Percentiles rank a stretch among this genome's conserved stretches.
These are phyloP conservation scores for Ischnus inquisitorius DNA, from an alignment of 2,888 invertebrate genomes.

Conservation along the genomic window DNA sequence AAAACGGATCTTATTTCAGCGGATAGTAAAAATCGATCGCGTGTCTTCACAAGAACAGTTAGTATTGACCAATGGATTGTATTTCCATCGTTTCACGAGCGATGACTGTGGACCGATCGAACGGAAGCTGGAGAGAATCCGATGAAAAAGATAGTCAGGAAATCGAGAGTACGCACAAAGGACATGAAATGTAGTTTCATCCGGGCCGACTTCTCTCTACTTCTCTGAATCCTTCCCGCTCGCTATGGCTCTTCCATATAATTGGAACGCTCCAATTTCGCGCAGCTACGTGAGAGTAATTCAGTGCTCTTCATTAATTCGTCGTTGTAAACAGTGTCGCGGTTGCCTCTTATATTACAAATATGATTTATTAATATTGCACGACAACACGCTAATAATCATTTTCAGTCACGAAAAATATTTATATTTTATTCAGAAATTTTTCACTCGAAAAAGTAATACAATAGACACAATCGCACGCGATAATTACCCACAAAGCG, in stretches of 20 bases:
- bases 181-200: background rate
- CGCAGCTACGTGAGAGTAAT: background rate
- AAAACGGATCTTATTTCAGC: background rate
- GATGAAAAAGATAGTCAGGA: slow-evolving; percentile 2
- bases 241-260: slow-evolving; percentile 2
- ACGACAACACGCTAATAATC: too few relatives aligned
- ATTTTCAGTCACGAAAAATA: too few relatives aligned
- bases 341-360: too few relatives aligned
- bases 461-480: too few relatives aligned
- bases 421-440: too few relatives aligned
- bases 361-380: too few relatives aligned
- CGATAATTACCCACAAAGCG: too few relatives aligned
- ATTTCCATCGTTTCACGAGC: background rate
- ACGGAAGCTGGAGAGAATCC: background rate
- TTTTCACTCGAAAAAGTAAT: too few relatives aligned
- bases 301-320: too few relatives aligned
- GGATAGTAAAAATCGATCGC: background rate
- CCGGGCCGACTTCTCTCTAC: background rate
- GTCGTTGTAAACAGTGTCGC: too few relatives aligned
- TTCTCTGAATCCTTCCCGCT: background rate
- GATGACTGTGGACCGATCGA: background rate
- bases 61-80: slow-evolving; percentile 10
- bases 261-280: slow-evolving; percentile 13
- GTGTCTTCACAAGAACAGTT: background rate
- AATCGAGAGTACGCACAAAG: slow-evolving; percentile 38